phyloP scores from a whole-genome alignment of 1,140 invertebrate species.

The Solen grandis region DNA sequence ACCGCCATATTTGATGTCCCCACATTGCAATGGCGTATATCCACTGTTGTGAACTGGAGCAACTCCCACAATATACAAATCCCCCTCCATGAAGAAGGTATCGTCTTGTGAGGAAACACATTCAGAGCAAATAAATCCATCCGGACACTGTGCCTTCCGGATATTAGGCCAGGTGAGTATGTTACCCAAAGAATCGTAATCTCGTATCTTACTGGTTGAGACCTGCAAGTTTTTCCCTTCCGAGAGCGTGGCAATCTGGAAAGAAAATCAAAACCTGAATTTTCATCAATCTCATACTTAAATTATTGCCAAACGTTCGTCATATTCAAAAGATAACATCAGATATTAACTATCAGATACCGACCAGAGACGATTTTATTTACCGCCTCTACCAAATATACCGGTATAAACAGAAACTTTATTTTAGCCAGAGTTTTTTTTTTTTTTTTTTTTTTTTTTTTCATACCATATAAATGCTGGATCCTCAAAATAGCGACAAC shows the following conservation, averaged over 20 bases:
- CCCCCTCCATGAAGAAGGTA: constrained; percentile 16
- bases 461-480: no score
- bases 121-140: constrained; percentile 6
- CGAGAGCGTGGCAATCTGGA: constrained; percentile 17
- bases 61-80: constrained; percentile 48
- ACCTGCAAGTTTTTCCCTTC: background rate
- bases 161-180: constrained; percentile 15
- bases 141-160: constrained; percentile 37
- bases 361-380: background rate
- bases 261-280: background rate
- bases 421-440: no score
- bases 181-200: constrained; percentile 18
- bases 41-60: constrained; percentile 35
- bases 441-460: no score
- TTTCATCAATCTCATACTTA: background rate
- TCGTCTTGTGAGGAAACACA: background rate
- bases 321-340: background rate
- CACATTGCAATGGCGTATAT: constrained; percentile 24
- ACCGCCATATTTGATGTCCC: constrained; percentile 36
- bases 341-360: background rate
- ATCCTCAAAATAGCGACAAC: no score
- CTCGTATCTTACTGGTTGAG: background rate
- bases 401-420: no score
- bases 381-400: no score
- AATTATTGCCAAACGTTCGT: background rate